Conservation (phyloP, 2,113 vertebrate species). For the Trogon melanurus region DNA sequence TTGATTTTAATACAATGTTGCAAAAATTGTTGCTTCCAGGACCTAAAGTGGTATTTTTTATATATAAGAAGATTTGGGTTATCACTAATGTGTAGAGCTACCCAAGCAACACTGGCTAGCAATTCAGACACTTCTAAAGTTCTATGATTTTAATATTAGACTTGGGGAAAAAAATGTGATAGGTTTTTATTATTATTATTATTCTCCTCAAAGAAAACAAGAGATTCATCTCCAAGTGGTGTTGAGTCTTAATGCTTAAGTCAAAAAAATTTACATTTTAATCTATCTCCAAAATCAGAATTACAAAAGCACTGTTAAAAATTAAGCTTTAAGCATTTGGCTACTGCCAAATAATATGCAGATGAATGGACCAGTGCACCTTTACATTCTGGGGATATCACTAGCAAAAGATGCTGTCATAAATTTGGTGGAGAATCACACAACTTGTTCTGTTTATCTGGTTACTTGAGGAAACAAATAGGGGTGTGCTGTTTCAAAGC, state of each 20-base stretch:
- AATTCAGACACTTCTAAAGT: background rate
- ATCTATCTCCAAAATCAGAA: background rate
- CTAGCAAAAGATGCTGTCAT: background rate
- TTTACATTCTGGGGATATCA: background rate
- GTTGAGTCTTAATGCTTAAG: background rate
- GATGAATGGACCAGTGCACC: background rate
- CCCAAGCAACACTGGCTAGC: background rate
- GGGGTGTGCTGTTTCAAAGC: background rate
- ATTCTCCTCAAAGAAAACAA: background rate
- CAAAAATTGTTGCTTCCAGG: background rate
- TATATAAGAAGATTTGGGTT: background rate
- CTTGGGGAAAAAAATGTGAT: background rate
- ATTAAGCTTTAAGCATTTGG: background rate
- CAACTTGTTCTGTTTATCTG: background rate
- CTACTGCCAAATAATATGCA: background rate
- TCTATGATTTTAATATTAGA: background rate
- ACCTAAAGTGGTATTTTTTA: background rate
- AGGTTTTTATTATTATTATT: background rate
- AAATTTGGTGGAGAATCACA: background rate
- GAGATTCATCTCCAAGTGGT: background rate
- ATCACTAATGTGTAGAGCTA: background rate
- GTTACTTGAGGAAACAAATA: background rate
- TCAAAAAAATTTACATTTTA: background rate
- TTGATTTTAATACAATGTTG: constrained; percentile 7
- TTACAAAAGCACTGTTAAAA: background rate